Conservation (phyloP, 2,888 invertebrate genomes). For the Drosophila rellima region DNA sequence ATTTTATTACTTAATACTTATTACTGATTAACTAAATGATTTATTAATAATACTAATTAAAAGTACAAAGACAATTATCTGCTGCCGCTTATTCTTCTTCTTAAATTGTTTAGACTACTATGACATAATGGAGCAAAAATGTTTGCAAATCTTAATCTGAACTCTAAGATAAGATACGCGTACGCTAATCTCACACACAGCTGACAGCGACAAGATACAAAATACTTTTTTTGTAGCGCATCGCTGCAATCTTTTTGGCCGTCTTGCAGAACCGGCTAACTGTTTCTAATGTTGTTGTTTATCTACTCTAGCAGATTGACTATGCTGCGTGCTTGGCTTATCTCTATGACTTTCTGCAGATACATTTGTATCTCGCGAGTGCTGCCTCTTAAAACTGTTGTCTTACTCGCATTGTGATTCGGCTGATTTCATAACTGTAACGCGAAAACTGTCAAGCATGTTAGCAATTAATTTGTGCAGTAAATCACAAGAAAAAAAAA, state of each 20-base stretch:
- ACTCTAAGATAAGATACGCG: constrained; percentile 48
- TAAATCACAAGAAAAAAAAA: constrained; percentile 24
- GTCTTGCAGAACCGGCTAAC: constrained; percentile 77
- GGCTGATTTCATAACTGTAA: constrained; percentile 67
- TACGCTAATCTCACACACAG: constrained; percentile 59
- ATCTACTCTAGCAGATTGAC: constrained; percentile 22
- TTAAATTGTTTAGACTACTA: constrained; percentile 28
- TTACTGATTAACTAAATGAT: constrained; percentile 30
- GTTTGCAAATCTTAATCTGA: constrained; percentile 56
- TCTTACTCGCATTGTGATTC: constrained; percentile 1
- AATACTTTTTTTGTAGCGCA: constrained; percentile 65
- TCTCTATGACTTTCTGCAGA: constrained; percentile 48
- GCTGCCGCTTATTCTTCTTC: constrained; percentile 8
- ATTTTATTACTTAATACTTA: constrained; percentile 20
- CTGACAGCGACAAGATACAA: constrained; percentile 53
- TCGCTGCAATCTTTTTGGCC: constrained; percentile 52
- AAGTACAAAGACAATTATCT: constrained; percentile 20
- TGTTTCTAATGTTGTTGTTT: constrained; percentile 49
- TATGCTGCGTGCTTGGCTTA: constrained; percentile 62
- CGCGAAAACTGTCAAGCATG: constrained; percentile 40
- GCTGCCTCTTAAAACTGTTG: constrained; percentile 42
- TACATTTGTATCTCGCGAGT: constrained; percentile 65
- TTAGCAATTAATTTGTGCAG: constrained; percentile 63
- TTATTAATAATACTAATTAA: constrained; percentile 30
- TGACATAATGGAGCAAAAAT: constrained; percentile 72